These are phyloP conservation scores for Plebejus melissa DNA, from an alignment of 2,888 invertebrate genomes.

Conservation along the genomic window DNA sequence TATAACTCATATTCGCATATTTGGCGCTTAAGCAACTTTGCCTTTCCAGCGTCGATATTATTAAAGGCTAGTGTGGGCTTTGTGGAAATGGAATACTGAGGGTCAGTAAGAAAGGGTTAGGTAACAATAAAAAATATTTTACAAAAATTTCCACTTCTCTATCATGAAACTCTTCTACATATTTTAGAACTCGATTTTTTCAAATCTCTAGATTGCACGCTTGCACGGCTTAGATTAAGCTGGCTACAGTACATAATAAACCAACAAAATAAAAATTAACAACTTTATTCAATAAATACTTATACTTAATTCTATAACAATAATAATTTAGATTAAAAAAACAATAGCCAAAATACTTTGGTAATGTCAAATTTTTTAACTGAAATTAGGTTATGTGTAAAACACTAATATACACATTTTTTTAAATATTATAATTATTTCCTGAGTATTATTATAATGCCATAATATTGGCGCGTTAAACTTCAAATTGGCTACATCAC, in stretches of 20 bases:
- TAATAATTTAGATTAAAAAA: neutral
- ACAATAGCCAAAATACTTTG: conserved; percentile 13
- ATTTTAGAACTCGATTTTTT: no score
- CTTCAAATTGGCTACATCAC: neutral
- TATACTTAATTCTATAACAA: conserved; percentile 3
- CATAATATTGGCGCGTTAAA: neutral
- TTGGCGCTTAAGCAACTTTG: no score
- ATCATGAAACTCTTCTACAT: neutral
- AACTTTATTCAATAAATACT: conserved; percentile 4
- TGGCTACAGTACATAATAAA: neutral
- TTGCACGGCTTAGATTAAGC: neutral
- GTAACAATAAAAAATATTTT: no score
- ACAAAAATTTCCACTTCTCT: neutral
- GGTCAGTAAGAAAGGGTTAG: no score
- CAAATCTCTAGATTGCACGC: no score
- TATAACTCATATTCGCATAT: no score
- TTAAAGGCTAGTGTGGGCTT: no score
- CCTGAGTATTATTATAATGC: neutral
- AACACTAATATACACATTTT: neutral
- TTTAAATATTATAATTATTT: neutral
- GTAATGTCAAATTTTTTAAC: neutral
- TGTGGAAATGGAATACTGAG: no score
- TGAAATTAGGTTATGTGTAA: neutral
- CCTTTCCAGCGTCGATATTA: no score
- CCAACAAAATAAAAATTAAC: neutral